Evolutionary conservation across 2,888 invertebrate genomes (phyloP), one percentile per base, ranked within the genome.

Genomic region (Prenolepis imparis): DNA sequence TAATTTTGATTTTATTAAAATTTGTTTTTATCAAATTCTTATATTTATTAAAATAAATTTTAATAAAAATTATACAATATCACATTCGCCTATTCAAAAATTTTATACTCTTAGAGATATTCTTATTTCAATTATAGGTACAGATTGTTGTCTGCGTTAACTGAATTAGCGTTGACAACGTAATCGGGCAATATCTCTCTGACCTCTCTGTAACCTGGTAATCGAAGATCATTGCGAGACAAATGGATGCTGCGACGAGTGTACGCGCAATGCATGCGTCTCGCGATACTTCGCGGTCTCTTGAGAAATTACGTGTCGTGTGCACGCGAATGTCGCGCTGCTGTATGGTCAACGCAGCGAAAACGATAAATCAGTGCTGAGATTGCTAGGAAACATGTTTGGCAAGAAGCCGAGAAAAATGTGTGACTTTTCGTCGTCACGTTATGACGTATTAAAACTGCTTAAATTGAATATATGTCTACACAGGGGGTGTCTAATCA

Each of bases 281-380:
- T n/a, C n/a, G n/a, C 48, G 24, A 18, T 36, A 36, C 77, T 11
- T 70, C 6, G 61, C 39, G n/a, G 55, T 63, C 84, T 67, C 82
- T 48, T 82, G 86, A 89, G 88, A 88, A 89, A 89, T 88, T 88
- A 73, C 39, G 67, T 67, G 86, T 84, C 83, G 64, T 41, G n/a
- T 59, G 72, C 82, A 84, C 52, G 61, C 61, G 55, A 57, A 12
- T 41, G 18, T 52, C 44, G 32, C 48, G 44, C 28, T 41, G 48
- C 48, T 36, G 15, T n/a, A n/a, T 36, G 36, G 48, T 75, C 41
- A 52, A 52, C 28, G 32, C n/a, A 28, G n/a, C 12, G 57, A 57
- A 82, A 59, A 63, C 73, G 57, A 48, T 82, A 82, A 74, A 84
- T 84, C 82, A 82, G 41, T 24, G 21, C 41, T 15, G 15, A 8